These are phyloP conservation scores for Hemaris fuciformis DNA, from an alignment of 2,888 invertebrate genomes.

Conservation along the genomic window DNA sequence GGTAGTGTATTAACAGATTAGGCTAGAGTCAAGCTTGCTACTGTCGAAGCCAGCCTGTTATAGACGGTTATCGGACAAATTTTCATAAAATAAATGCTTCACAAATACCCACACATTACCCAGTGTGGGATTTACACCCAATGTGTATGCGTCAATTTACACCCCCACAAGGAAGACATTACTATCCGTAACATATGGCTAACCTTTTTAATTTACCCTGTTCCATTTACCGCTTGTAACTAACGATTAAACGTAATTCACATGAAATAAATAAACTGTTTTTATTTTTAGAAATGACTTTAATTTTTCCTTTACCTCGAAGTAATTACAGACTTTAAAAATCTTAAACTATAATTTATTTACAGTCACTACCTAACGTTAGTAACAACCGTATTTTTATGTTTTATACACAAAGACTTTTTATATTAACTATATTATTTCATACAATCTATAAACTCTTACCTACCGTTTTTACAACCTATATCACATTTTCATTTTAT, in stretches of 20 bases:
- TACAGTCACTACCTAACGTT: conserved; percentile 62
- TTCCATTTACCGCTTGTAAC: background rate
- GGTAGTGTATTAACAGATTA: background rate
- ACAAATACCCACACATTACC: no score
- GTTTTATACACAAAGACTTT: conserved; percentile 59
- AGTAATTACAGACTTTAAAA: conserved; percentile 80
- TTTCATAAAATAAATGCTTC: no score
- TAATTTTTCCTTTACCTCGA: conserved; percentile 72
- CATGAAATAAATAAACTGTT: conserved; percentile 18
- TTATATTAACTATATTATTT: conserved; percentile 36
- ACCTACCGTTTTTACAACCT: conserved; percentile 75
- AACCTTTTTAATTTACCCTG: background rate
- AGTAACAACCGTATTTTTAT: conserved; percentile 59
- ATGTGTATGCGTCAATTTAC: no score
- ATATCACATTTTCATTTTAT: conserved; percentile 80
- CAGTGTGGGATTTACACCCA: no score
- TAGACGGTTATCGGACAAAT: no score
- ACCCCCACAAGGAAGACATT: no score
- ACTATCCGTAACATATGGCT: no score
- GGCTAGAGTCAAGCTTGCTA: no score
- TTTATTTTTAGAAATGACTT: conserved; percentile 73
- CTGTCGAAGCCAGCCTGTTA: no score
- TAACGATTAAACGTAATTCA: conserved; percentile 16
- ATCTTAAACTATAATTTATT: conserved; percentile 76
- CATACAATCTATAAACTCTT: conserved; percentile 68